Percentiles rank a stretch among this genome's conserved stretches.
Evolutionary conservation across 92 coral and sea anemone species (phyloP).

Genomic region (Parazoanthus darwini): DNA sequence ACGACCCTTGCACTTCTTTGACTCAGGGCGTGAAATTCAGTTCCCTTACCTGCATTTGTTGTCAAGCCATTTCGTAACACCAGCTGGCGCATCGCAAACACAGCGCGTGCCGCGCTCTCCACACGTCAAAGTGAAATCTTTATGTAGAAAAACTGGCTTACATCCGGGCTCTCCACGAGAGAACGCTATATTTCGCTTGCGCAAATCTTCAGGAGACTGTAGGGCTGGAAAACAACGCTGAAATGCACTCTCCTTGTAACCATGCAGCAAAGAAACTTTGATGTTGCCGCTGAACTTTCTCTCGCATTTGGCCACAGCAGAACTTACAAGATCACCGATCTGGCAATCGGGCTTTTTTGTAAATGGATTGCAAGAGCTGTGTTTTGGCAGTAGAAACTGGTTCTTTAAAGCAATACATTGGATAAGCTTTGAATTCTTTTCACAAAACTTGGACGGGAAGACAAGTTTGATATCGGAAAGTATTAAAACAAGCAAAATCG

Average conservation of each 20-base stretch:
- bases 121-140: slow-evolving; percentile 57
- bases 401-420: slow-evolving; percentile 87
- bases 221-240: slow-evolving; percentile 77
- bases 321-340: slow-evolving; percentile 87
- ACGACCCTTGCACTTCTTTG: no score
- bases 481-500: background rate
- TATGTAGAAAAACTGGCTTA: slow-evolving; percentile 47
- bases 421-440: slow-evolving; percentile 65
- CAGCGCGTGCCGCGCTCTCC: slow-evolving; percentile 95
- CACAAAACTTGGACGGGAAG: slow-evolving; percentile 68
- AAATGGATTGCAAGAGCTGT: slow-evolving; percentile 77
- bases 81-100: slow-evolving; percentile 88
- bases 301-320: slow-evolving; percentile 78
- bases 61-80: slow-evolving; percentile 60
- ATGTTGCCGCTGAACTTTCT: slow-evolving; percentile 60
- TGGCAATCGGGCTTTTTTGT: slow-evolving; percentile 56
- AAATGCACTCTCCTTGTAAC: slow-evolving; percentile 41
- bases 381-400: slow-evolving; percentile 79
- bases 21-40: no score
- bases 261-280: slow-evolving; percentile 55
- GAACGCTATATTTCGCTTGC: slow-evolving; percentile 73
- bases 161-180: slow-evolving; percentile 86
- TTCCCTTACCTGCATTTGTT: slow-evolving; percentile 76
- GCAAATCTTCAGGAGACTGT: slow-evolving; percentile 56
- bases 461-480: background rate